Conservation (phyloP, 2,888 invertebrate species). For the Xestia xanthographa region DNA sequence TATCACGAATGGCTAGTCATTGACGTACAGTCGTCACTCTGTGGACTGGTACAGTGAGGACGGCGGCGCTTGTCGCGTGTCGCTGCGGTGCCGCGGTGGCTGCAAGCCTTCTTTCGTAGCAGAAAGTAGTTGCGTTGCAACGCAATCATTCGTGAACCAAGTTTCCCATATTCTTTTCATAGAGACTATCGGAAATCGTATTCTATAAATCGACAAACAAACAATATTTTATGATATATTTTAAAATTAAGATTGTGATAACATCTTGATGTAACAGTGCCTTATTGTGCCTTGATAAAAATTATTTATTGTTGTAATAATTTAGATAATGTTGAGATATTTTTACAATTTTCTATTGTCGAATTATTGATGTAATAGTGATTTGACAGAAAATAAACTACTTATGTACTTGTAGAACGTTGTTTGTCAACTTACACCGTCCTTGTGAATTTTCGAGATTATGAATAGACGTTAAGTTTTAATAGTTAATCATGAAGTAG, state of each 20-base stretch:
- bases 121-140: constrained; percentile 85
- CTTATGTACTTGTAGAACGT: constrained; percentile 83
- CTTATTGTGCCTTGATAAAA: constrained; percentile 89
- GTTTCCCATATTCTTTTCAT: constrained; percentile 84
- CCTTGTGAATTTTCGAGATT: constrained; percentile 90
- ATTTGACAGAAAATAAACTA: constrained; percentile 82
- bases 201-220: constrained; percentile 69
- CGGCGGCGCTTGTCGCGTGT: constrained; percentile 2
- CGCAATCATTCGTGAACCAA: constrained; percentile 73
- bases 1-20: constrained; percentile 79
- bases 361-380: constrained; percentile 82
- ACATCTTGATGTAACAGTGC: constrained; percentile 89
- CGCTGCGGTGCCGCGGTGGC: constrained; percentile 57
- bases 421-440: constrained; percentile 90
- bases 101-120: constrained; percentile 85
- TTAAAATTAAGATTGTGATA: constrained; percentile 88
- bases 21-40: constrained; percentile 30
- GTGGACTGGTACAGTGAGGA: constrained; percentile 40
- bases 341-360: constrained; percentile 84
- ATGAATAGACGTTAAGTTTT: constrained; percentile 85
- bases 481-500: constrained; percentile 84
- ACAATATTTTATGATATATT: constrained; percentile 74
- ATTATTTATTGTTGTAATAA: constrained; percentile 88
- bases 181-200: constrained; percentile 86
- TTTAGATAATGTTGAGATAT: constrained; percentile 85